Evolutionary conservation across 2,113 vertebrate genomes (phyloP).

Genomic region (Chaetodon auriga): DNA sequence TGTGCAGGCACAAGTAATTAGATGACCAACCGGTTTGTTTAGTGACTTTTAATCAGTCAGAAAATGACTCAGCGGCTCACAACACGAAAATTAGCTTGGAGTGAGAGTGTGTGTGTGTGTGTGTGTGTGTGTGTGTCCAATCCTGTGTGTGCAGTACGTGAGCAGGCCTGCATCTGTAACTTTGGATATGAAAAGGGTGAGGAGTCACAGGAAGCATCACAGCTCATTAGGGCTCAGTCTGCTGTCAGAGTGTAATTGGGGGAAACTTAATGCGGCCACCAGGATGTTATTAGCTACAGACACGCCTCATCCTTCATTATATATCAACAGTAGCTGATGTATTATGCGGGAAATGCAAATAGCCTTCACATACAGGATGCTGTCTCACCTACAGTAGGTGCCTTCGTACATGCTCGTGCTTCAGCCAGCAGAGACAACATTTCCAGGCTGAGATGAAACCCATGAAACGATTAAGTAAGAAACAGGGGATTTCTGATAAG

Average conservation of each 20-base stretch:
- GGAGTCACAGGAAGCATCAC: conserved; percentile 19
- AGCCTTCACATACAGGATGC: conserved; percentile 7
- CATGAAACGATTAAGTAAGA: conserved; percentile 22
- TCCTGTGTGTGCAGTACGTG: not conserved
- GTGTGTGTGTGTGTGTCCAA: not conserved
- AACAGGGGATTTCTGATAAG: conserved; percentile 45
- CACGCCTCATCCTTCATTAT: conserved; percentile 32
- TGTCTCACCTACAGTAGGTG: not conserved
- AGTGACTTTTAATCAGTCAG: conserved; percentile 40
- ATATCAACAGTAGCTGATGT: conserved; percentile 32
- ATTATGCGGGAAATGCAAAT: conserved; percentile 51
- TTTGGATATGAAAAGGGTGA: not conserved
- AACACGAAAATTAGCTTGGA: conserved; percentile 18
- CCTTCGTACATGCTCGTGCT: not conserved
- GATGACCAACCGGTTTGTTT: conserved; percentile 34
- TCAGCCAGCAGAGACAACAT: conserved; percentile 13
- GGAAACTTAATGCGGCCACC: conserved; percentile 39
- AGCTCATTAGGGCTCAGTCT: conserved; percentile 48
- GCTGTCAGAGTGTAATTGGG: conserved; percentile 23
- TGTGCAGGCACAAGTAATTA: not conserved
- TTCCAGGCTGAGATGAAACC: conserved; percentile 22
- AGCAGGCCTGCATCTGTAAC: not conserved
- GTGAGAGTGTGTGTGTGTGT: not conserved
- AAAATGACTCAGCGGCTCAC: conserved; percentile 47
- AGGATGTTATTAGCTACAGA: conserved; percentile 34